A percentile compares a stretch with the other conserved stretches of the same genome.
These are phyloP conservation scores for Myotis myotis DNA, from an alignment of 2,797 vertebrate genomes.

Conservation along the genomic window DNA sequence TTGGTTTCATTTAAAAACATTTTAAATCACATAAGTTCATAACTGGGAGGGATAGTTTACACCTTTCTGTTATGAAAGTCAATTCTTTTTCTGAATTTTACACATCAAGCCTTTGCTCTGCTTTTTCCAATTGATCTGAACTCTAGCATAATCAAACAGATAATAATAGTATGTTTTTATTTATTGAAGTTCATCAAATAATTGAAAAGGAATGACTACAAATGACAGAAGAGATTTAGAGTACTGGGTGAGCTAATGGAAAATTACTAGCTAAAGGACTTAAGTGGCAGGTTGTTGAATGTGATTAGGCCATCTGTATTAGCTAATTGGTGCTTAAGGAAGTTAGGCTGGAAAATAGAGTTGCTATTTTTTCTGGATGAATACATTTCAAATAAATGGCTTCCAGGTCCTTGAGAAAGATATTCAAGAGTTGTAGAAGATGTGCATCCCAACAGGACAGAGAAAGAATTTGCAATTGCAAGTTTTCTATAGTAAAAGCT, in stretches of 20 bases:
- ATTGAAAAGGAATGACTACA: neutral
- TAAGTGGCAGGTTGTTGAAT: neutral
- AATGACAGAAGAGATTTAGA: neutral
- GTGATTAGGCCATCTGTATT: neutral
- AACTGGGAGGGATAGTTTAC: neutral
- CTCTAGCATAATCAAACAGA: neutral
- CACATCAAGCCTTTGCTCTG: neutral
- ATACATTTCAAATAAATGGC: conserved; percentile 2
- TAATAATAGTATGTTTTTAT: neutral
- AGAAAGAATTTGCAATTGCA: neutral
- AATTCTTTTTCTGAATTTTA: no score
- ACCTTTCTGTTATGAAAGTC: neutral
- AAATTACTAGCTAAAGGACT: neutral
- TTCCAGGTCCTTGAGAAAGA: neutral
- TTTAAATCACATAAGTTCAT: neutral
- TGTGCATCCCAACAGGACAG: neutral
- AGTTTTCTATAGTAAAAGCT: neutral
- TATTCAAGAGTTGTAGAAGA: neutral
- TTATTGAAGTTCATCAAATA: neutral
- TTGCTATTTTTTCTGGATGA: conserved; percentile 5
- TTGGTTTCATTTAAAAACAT: neutral
- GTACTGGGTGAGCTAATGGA: neutral
- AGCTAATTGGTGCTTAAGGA: neutral
- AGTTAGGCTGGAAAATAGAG: neutral
- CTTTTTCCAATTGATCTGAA: neutral